These are phyloP conservation scores for Cygnus olor DNA, from an alignment of 2,797 vertebrate genomes.

Conservation along the genomic window DNA sequence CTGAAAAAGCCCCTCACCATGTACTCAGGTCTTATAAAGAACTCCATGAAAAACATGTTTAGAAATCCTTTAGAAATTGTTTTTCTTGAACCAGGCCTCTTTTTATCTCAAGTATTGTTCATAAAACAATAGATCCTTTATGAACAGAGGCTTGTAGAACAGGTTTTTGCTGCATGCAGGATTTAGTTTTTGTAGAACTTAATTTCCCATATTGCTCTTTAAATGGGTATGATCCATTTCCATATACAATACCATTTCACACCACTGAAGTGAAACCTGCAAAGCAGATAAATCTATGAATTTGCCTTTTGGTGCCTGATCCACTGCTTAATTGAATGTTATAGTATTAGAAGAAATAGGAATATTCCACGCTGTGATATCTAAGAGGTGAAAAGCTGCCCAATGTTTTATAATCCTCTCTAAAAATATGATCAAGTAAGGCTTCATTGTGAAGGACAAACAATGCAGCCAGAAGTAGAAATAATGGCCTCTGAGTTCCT, in stretches of 20 bases:
- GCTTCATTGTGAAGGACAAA: neutral
- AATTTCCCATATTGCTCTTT: neutral
- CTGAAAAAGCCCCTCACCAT: neutral
- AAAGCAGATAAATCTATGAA: neutral
- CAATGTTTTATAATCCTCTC: neutral
- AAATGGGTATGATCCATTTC: neutral
- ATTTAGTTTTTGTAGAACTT: neutral
- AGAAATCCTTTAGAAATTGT: neutral
- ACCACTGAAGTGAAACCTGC: neutral
- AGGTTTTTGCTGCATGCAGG: neutral
- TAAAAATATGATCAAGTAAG: neutral
- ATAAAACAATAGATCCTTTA: neutral
- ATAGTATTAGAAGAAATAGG: neutral
- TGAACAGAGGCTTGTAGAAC: neutral
- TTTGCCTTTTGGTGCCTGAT: neutral
- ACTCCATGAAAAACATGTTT: neutral
- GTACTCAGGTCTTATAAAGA: neutral
- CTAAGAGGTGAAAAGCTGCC: neutral
- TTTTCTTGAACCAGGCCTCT: neutral
- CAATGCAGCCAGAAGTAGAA: neutral
- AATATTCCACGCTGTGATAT: neutral
- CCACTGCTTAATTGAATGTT: neutral
- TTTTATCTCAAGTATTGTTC: neutral
- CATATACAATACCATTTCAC: neutral
- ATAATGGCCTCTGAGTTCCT: neutral